These are phyloP conservation scores for Anoura caudifer DNA, from an alignment of 2,113 vertebrate genomes.

Conservation along the genomic window DNA sequence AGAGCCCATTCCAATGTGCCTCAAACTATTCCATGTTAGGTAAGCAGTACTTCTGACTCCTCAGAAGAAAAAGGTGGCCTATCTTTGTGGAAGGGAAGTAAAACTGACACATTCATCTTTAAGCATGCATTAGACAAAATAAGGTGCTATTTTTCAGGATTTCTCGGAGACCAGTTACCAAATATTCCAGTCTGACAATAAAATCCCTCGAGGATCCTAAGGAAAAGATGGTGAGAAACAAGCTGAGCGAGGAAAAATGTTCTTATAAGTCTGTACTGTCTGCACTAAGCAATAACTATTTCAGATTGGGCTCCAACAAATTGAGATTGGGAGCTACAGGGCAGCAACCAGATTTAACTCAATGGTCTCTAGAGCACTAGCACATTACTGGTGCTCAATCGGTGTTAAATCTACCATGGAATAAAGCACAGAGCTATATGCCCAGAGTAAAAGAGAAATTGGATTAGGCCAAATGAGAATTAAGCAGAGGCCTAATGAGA, in stretches of 20 bases:
- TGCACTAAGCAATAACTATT: background rate
- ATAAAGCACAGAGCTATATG: background rate
- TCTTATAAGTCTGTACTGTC: background rate
- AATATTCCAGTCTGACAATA: background rate
- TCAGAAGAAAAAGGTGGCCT: slow-evolving; percentile 19
- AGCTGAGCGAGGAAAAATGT: background rate
- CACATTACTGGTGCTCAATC: slow-evolving; percentile 4
- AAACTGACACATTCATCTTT: slow-evolving; percentile 4
- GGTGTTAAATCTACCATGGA: slow-evolving; percentile 24
- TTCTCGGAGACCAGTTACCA: background rate
- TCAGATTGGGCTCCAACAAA: slow-evolving; percentile 13
- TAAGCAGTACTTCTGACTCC: background rate
- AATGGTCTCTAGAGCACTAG: slow-evolving; percentile 40
- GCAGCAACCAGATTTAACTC: slow-evolving; percentile 13
- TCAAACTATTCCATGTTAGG: background rate
- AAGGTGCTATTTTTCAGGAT: background rate
- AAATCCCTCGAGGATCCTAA: background rate
- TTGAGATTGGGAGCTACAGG: background rate
- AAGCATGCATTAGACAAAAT: background rate
- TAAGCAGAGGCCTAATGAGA: background rate
- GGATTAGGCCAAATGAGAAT: background rate
- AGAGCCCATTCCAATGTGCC: background rate
- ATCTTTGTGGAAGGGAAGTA: slow-evolving; percentile 1
- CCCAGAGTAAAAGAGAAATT: slow-evolving; percentile 11
- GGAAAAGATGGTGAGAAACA: background rate